Base-by-base conservation (phyloP, 1,140 invertebrate genomes). In the Meloidogyne floridensis region DNA sequence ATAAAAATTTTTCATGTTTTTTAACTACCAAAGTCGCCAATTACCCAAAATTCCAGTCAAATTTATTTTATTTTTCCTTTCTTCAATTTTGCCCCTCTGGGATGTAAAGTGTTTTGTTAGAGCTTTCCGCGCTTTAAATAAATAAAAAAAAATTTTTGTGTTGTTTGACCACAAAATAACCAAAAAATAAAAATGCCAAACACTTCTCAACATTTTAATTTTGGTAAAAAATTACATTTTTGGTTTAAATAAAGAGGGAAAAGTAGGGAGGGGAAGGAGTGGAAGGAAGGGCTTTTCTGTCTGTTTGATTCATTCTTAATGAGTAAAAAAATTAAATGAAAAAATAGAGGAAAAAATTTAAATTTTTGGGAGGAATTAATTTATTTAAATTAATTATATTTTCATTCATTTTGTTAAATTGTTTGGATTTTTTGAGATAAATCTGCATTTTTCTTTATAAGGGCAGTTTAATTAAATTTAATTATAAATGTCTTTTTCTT, bases 161-260 rank as follows among this genome's bases (percentile, higher is more conserved):
- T 65, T 65, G 59, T 65, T 65, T 65, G 59, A 65, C 59, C 59
- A 65, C n/a, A 65, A 65, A 65, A 65, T 65, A 65, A 65, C 15
- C n/a, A 65, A 65, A 65, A n/a, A 65, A 65, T 6, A n/a, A 65
- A 65, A 65, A 65, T 65, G 59, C 59, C 59, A 65, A 65, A 65
- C 47, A 65, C 3, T 5, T 65, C n/a, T 65, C n/a, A 65, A 65
- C 15, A 65, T 65, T 65, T 56, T 65, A 65, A n/a, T 65, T 65
- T 65, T 65, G 15, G 59, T 65, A 65, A 65, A n/a, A 65, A 65
- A 65, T 65, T 65, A 1, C 15, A 65, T 65, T 65, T 65, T 65
- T 65, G n/a, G 56, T 11, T 13, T 59, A 3, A 59, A 32, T 32
- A 15, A 15, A 65, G 59, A 65, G 3, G n/a, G 15, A 59, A 4